These are phyloP conservation scores for Cheilosia impressa DNA, from an alignment of 2,888 invertebrate species.

Conservation along the genomic window DNA sequence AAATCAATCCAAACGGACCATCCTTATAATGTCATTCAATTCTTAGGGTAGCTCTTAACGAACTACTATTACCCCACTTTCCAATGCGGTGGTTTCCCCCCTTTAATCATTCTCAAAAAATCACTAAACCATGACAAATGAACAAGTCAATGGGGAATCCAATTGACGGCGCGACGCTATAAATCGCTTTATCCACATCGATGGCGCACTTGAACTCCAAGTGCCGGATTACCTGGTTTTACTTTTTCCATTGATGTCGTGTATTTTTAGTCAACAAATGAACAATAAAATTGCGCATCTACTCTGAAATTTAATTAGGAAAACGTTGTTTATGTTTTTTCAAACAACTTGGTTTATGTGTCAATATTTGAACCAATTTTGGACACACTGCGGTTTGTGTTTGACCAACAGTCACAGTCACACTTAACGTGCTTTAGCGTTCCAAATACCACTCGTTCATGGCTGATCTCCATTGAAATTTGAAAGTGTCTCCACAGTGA, in stretches of 20 bases:
- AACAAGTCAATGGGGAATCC: slow-evolving; percentile 11
- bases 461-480: slow-evolving; percentile 10
- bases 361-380: slow-evolving; percentile 34
- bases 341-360: slow-evolving; percentile 28
- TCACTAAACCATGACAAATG: slow-evolving; percentile 5
- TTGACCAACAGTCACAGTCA: slow-evolving; percentile 42
- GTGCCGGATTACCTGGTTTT: slow-evolving; percentile 14
- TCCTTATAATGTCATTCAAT: too few species aligned
- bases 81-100: slow-evolving; percentile 7
- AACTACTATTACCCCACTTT: neutral
- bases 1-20: too few species aligned
- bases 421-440: slow-evolving; percentile 27
- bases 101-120: slow-evolving; percentile 3
- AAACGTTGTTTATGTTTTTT: slow-evolving; percentile 7
- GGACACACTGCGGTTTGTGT: slow-evolving; percentile 1
- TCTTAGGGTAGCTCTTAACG: too few species aligned
- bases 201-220: slow-evolving; percentile 38
- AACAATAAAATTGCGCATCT: slow-evolving; percentile 9
- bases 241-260: neutral
- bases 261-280: slow-evolving; percentile 10
- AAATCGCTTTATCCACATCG: slow-evolving; percentile 18
- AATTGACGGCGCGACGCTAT: slow-evolving; percentile 19
- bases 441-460: slow-evolving; percentile 33
- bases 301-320: slow-evolving; percentile 24
- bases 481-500: neutral